phyloP scores from a whole-genome alignment of 2,797 vertebrate species.

The Eulemur albifrons region DNA sequence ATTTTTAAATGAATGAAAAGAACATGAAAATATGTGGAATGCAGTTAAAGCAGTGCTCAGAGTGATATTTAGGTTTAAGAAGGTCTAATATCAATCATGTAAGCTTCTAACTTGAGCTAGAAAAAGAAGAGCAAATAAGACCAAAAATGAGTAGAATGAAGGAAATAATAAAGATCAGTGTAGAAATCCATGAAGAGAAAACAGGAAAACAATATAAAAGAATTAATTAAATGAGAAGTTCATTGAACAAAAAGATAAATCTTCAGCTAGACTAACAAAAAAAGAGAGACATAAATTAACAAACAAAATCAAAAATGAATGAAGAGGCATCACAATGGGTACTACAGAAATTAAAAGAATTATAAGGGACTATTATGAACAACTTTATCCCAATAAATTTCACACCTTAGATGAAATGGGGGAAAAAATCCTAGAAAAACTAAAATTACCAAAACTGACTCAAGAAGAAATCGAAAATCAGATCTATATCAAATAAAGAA shows the following conservation, averaged over 20 bases:
- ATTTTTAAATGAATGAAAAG: slow-evolving; percentile 21
- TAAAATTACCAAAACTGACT: slow-evolving; percentile 17
- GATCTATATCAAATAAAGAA: neutral
- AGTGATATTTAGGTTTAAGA: neutral
- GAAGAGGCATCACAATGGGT: neutral
- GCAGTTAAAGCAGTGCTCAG: neutral
- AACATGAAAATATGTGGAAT: neutral
- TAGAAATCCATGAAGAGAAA: slow-evolving; percentile 31
- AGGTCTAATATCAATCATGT: neutral
- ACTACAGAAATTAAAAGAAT: neutral
- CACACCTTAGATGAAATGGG: neutral
- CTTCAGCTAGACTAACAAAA: neutral
- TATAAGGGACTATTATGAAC: neutral
- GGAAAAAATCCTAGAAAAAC: slow-evolving; percentile 13
- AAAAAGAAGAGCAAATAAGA: slow-evolving; percentile 10
- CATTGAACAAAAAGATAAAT: neutral
- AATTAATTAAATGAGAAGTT: slow-evolving; percentile 21
- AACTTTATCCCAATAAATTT: slow-evolving; percentile 24
- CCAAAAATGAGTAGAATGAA: slow-evolving; percentile 5
- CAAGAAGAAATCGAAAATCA: slow-evolving; percentile 38
- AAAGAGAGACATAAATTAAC: neutral
- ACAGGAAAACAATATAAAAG: neutral
- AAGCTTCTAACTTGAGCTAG: neutral
- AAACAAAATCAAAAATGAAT: neutral
- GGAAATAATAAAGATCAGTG: neutral